These are phyloP conservation scores for Andrena flavipes DNA, from an alignment of 2,888 invertebrate species.

Conservation along the genomic window DNA sequence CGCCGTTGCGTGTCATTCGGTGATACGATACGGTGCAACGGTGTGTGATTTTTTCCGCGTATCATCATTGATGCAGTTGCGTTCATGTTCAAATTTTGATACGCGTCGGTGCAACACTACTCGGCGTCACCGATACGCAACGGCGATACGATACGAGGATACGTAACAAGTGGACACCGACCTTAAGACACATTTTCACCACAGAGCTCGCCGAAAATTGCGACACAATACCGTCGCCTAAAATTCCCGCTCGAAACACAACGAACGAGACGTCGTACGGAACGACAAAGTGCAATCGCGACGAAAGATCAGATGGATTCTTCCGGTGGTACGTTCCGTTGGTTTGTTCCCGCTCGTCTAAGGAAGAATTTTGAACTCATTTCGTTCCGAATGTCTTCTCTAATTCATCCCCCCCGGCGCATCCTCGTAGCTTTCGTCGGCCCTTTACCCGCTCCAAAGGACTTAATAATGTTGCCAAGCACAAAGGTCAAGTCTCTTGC, in stretches of 20 bases:
- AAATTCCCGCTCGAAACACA: background rate
- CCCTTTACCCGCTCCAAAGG: slow-evolving; percentile 72
- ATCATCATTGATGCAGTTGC: too few relatives aligned
- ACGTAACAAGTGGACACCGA: too few relatives aligned
- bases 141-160: too few relatives aligned
- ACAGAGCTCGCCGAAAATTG: slow-evolving; percentile 7
- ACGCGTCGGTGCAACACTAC: too few relatives aligned
- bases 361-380: slow-evolving; percentile 77
- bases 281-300: slow-evolving; percentile 22
- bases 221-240: background rate
- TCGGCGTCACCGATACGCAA: too few relatives aligned
- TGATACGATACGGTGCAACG: too few relatives aligned
- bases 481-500: slow-evolving; percentile 80
- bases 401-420: slow-evolving; percentile 52
- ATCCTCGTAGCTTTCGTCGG: slow-evolving; percentile 60
- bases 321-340: slow-evolving; percentile 55
- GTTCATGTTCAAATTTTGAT: too few relatives aligned
- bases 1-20: too few relatives aligned
- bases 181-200: too few relatives aligned
- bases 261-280: background rate
- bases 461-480: slow-evolving; percentile 81
- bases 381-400: slow-evolving; percentile 72
- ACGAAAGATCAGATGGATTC: slow-evolving; percentile 60
- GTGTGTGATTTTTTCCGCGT: too few relatives aligned
- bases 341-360: slow-evolving; percentile 20